These are phyloP conservation scores for Lordiphosa clarofinis DNA, from an alignment of 1,140 invertebrate species.

Conservation along the genomic window DNA sequence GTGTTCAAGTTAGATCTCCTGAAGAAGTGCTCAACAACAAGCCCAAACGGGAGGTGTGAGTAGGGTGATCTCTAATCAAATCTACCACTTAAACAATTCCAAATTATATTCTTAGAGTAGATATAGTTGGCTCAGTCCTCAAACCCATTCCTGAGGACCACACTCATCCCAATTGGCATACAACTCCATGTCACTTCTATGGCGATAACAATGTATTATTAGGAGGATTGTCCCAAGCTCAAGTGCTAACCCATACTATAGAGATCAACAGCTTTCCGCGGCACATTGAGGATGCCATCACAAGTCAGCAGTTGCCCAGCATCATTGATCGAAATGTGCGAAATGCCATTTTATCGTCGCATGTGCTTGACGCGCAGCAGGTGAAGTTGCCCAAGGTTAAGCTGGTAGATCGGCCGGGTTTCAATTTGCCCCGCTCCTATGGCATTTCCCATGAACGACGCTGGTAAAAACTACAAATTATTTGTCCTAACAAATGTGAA, in stretches of 20 bases:
- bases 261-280: conserved; percentile 84
- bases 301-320: conserved; percentile 80
- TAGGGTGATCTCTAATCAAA: conserved; percentile 12
- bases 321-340: conserved; percentile 82
- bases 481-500: not conserved
- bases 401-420: conserved; percentile 85
- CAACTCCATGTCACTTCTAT: conserved; percentile 82
- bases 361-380: conserved; percentile 89
- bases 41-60: conserved; percentile 37
- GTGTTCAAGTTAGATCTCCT: conserved; percentile 37
- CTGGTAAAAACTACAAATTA: conserved; percentile 81
- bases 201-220: conserved; percentile 84
- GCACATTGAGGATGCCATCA: conserved; percentile 80
- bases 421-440: conserved; percentile 85
- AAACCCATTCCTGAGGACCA: conserved; percentile 79
- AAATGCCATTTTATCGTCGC: conserved; percentile 85
- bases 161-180: conserved; percentile 84
- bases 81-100: not conserved
- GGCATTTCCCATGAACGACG: conserved; percentile 86
- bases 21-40: conserved; percentile 37
- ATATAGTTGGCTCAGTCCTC: conserved; percentile 80
- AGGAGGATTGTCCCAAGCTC: conserved; percentile 86
- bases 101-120: conserved; percentile 41
- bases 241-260: conserved; percentile 87
- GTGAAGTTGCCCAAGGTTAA: conserved; percentile 87